Evolutionary conservation across 1,140 invertebrate species (phyloP), one percentile per base, ranked within the genome.

Genomic region (Streblospio benedicti): DNA sequence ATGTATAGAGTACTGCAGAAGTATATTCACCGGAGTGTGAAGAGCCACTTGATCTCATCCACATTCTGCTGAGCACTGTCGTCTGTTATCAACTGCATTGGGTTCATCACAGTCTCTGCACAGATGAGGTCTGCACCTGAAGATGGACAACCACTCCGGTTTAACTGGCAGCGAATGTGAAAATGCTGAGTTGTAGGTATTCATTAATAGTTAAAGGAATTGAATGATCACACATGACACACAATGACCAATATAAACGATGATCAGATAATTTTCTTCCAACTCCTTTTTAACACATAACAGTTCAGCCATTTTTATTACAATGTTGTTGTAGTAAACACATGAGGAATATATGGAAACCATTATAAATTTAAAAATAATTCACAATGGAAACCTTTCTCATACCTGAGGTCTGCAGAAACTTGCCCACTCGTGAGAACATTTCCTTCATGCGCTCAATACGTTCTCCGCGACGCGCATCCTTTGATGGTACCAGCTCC

Each of bases 361-460:
- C 9, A 9, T n/a, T 9, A 38, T 9, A 38, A 9, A 38, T 9
- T 9, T 38, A 9, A 38, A 9, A 9, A 9, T 9, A n/a, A 38
- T 38, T 9, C 35, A 38, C 35, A 38, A 38, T 38, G 9, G 35
- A 9, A 38, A 57, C 4, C n/a, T 9, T 6, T 31, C 52, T 28
- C 50, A 18, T 30, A 60, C 59, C 33, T 44, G 59, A 60, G 31
- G 45, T 54, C 54, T 47, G 52, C 18, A 60, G 50, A 30, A 60
- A 60, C 49, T 44, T 51, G 18, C 43, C 33, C 14, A 60, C 51
- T 28, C 49, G 52, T 2, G 59, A 51, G 32, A 44, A 33, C n/a
- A 51, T 60, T 23, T 60, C 59, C 51, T 49, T 60, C 59, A 60
- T 60, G 49, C 54, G 33, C 38, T 60, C 59, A n/a, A 53, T 44